Base-by-base conservation (phyloP, 2,113 vertebrate genomes). In the Chionis minor region DNA sequence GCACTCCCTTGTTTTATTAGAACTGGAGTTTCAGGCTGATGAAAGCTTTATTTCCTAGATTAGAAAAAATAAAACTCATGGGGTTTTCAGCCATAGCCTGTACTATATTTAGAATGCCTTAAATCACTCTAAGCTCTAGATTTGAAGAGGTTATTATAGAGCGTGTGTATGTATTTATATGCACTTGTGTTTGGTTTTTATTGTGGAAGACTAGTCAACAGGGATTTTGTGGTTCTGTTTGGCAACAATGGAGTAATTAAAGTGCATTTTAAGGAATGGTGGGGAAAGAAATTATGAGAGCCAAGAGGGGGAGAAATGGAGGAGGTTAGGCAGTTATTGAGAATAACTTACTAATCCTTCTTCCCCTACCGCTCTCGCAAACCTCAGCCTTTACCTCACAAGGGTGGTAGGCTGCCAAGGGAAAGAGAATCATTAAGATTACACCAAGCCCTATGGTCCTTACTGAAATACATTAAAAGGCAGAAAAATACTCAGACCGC, bases 91-190 rank as follows among this genome's bases (percentile, higher is more conserved):
- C 87, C 96, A 91, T 95, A 96, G 86, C 91, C 54, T 44, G 67
- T 63, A 71, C 96, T 98, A 97, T 98, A 96, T 98, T 96, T 98
- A 96, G 96, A 93, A 80, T 91, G n/a, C 20, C 35, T 91, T 87
- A 89, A 95, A 94, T 92, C 89, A 89, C 45, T 96, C 70, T 80
- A 88, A 92, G 93, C 72, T 55, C 70, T 61, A 71, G 80, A 91
- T 96, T 94, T 92, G 83, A 61, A 71, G 72, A 87, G 73, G 18
- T 62, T 94, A 65, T 95, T 96, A 88, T 6, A 71, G 90, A 91
- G 38, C 44, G 62, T 81, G 59, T 95, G 30, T 80, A 40, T 91
- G 87, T 82, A 91, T 92, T 71, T 81, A 54, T 92, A 66, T 54
- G 62, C 58, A 30, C 38, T 92, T 65, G 40, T 94, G 35, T 81